Base-by-base conservation (phyloP, 2,888 invertebrate genomes). In the Biston stratarius region DNA sequence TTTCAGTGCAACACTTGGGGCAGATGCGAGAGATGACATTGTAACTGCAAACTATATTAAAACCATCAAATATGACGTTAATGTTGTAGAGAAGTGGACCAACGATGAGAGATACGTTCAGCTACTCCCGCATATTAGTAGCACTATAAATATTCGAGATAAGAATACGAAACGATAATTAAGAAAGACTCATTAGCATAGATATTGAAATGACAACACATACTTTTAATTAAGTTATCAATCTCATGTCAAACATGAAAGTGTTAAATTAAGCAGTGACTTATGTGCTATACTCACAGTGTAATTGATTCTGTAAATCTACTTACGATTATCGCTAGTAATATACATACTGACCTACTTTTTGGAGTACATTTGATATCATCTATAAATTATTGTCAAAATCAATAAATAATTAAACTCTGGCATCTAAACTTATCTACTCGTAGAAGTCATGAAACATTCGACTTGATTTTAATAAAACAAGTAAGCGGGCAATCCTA, bases 121-220 rank as follows among this genome's bases (percentile, higher is more conserved):
- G 77, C 77, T 75, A 79, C 76, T 78, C 74, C 76, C 65, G 74
- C 77, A 77, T 77, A 74, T 73, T 74, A 77, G 78, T 77, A 75
- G 52, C 62, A 68, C 67, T 77, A 78, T 77, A 73, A 78, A 76
- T 69, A 71, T 69, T 74, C 69, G 66, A 73, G 81, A 77, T 77
- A 76, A 72, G 78, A 79, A 78, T 77, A 77, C 73, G 59, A 75
- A 71, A 59, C 63, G 70, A 68, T 69, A 73, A 73, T 73, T 77
- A 71, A 74, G 61, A 66, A 71, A 61, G 52, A 65, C 45, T 55
- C 63, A 72, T 73, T 69, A 72, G 67, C 71, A 74, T 72, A 69
- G 49, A 70, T 71, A 70, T 74, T 67, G 62, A 66, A 67, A 67
- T 62, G 61, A 73, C 66, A 70, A 61, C 42, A 61, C 59, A 40